Conservation (phyloP, 1,140 invertebrate genomes). For the Bathynomus jamesi region DNA sequence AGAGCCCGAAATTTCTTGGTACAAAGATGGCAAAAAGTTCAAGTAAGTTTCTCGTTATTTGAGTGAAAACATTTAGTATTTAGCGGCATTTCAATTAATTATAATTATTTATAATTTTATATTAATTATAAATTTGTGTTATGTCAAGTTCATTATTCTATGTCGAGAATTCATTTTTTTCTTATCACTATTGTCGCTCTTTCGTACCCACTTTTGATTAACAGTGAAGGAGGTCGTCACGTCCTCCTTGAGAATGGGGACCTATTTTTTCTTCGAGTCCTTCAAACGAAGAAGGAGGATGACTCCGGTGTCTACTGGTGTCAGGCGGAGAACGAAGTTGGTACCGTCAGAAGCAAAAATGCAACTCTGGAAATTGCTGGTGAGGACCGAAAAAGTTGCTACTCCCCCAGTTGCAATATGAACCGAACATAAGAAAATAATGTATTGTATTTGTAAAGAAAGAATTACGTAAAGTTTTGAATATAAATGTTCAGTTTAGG, state of each 20-base stretch:
- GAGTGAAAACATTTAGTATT: no score
- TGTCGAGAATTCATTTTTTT: no score
- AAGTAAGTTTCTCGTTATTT: constrained; percentile 15
- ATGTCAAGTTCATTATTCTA: no score
- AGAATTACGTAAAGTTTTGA: no score
- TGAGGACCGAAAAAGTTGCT: constrained; percentile 41
- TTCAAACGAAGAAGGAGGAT: constrained; percentile 36
- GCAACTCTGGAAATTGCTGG: constrained; percentile 46
- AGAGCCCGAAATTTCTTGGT: constrained; percentile 63
- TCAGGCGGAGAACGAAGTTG: constrained; percentile 45
- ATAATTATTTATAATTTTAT: no score
- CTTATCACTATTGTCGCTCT: no score
- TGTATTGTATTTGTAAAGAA: no score
- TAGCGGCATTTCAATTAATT: no score
- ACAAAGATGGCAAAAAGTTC: constrained; percentile 55
- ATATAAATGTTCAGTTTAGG: no score
- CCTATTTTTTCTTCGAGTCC: constrained; percentile 48
- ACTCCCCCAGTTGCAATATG: no score
- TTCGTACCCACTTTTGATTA: neutral
- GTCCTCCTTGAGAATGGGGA: constrained; percentile 45
- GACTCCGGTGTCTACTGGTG: constrained; percentile 48
- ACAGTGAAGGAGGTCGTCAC: constrained; percentile 37
- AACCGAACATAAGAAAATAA: no score
- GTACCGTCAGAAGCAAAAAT: constrained; percentile 44
- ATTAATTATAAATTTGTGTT: no score